phyloP scores from a whole-genome alignment of 92 coral and sea anemone genomes.

The Virgularia gustaviana region DNA sequence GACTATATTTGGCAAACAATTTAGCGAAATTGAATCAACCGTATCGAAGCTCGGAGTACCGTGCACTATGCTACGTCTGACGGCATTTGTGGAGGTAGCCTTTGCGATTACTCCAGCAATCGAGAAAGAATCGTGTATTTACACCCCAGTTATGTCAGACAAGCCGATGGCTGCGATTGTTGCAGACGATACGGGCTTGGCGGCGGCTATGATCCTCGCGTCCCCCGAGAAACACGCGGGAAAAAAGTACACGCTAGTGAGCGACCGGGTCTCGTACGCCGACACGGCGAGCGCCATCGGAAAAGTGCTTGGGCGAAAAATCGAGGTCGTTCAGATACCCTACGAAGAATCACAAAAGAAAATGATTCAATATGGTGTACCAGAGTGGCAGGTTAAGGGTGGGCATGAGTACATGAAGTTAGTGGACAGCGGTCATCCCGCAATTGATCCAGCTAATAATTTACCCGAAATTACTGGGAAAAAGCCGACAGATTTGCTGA shows the following conservation, averaged over 20 bases:
- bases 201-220: constrained; percentile 64
- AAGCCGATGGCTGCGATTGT: constrained; percentile 58
- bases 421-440: no score
- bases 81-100: constrained; percentile 66
- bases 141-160: constrained; percentile 53
- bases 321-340: constrained; percentile 47
- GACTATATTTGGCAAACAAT: constrained; percentile 55
- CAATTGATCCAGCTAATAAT: no score
- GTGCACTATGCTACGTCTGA: constrained; percentile 55
- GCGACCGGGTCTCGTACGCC: constrained; percentile 58
- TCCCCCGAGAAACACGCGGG: constrained; percentile 65
- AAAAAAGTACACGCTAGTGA: constrained; percentile 56
- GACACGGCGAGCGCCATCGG: constrained; percentile 48
- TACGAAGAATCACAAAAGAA: no score
- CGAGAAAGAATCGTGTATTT: constrained; percentile 45
- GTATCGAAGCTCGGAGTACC: constrained; percentile 47
- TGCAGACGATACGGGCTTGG: constrained; percentile 65
- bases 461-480: no score
- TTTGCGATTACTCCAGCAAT: constrained; percentile 38
- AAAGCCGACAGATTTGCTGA: no score
- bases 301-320: constrained; percentile 42
- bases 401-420: no score
- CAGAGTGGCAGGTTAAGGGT: no score
- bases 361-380: no score
- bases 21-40: constrained; percentile 49